Evolutionary conservation across 1,140 invertebrate genomes (phyloP).

Genomic region (Zaprionus nigranus): DNA sequence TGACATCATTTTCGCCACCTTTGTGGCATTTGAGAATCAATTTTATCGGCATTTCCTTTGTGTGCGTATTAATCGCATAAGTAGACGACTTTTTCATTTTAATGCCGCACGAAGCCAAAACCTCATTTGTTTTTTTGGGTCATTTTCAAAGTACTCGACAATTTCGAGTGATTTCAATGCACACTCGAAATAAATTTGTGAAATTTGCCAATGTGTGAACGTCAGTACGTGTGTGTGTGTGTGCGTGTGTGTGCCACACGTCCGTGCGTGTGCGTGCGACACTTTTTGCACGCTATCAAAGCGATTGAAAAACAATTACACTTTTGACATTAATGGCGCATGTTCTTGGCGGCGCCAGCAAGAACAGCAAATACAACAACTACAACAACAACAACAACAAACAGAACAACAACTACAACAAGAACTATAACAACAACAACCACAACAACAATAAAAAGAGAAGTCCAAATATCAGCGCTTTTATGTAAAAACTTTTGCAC

Average conservation of each 20-base stretch:
- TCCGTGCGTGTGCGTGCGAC: conserved; percentile 21
- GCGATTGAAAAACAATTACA: conserved; percentile 82
- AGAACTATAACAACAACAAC: conserved; percentile 10
- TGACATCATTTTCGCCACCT: conserved; percentile 14
- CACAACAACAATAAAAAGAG: conserved; percentile 15
- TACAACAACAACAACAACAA: background rate
- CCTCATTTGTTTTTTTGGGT: conserved; percentile 71
- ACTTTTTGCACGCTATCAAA: conserved; percentile 64
- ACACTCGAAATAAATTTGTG: conserved; percentile 73
- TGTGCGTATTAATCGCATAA: conserved; percentile 30
- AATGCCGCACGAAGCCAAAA: background rate
- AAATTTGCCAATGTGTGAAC: conserved; percentile 27
- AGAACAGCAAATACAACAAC: conserved; percentile 18
- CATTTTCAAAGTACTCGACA: conserved; percentile 64
- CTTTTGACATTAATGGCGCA: conserved; percentile 75
- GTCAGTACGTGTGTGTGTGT: conserved; percentile 4
- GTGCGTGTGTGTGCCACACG: background rate
- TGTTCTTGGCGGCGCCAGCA: conserved; percentile 35
- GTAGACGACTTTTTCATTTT: conserved; percentile 24
- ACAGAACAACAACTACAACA: background rate
- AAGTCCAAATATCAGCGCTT: conserved; percentile 32
- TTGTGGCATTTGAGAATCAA: conserved; percentile 25
- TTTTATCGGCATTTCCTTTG: conserved; percentile 21
- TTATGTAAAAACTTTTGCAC: conserved; percentile 46
- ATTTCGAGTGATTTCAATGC: conserved; percentile 71